phyloP scores from a whole-genome alignment of 2,888 invertebrate species.

The Ophonus ardosiacus region DNA sequence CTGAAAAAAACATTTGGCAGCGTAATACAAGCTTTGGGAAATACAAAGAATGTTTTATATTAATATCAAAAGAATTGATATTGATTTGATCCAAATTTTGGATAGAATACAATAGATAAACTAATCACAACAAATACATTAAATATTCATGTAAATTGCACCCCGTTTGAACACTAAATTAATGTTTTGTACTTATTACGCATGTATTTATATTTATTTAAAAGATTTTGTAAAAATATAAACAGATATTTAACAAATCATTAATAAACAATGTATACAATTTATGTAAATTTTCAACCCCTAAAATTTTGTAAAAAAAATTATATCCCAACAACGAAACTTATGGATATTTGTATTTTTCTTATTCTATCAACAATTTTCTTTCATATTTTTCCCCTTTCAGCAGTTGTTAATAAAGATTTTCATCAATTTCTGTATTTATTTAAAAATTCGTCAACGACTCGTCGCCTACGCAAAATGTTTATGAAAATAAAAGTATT shows the following conservation, averaged over 20 bases:
- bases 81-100: conserved; percentile 2
- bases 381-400: background rate
- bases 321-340: background rate
- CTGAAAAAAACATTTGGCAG: conserved; percentile 39
- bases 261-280: background rate
- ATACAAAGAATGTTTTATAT: conserved; percentile 40
- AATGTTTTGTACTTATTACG: background rate
- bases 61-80: conserved; percentile 33
- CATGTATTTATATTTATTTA: background rate
- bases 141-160: background rate
- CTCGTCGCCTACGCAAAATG: conserved; percentile 45
- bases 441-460: conserved; percentile 36
- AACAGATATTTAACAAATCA: background rate
- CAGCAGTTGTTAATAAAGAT: background rate
- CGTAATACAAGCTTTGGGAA: conserved; percentile 31
- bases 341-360: background rate
- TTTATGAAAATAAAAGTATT: conserved; percentile 31
- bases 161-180: background rate
- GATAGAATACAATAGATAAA: background rate
- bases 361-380: background rate
- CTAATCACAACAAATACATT: background rate
- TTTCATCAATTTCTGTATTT: background rate
- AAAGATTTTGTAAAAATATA: background rate
- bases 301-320: background rate
- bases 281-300: background rate